phyloP scores from a whole-genome alignment of 2,113 vertebrate genomes.

The Albula glossodonta region DNA sequence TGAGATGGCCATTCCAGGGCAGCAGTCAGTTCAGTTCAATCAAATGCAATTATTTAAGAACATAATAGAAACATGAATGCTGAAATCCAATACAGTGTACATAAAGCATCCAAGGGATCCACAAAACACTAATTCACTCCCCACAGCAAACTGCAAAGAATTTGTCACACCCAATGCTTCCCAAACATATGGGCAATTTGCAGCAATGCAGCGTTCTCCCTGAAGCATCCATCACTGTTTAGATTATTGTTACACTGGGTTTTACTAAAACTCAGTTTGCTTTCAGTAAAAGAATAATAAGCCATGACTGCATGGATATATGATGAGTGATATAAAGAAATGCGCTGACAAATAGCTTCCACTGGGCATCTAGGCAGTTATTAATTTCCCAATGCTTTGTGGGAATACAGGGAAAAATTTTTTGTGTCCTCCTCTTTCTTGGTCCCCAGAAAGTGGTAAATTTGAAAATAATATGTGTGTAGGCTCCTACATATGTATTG shows the following conservation, averaged over 20 bases:
- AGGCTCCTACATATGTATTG: slow-evolving; percentile 5
- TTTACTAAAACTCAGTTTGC: background rate
- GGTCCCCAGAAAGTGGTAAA: background rate
- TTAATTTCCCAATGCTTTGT: background rate
- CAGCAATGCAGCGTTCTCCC: background rate
- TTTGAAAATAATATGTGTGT: background rate
- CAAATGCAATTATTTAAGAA: no score
- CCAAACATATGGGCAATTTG: no score
- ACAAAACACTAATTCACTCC: no score
- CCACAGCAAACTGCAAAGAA: no score
- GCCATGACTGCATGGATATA: background rate
- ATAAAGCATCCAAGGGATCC: no score
- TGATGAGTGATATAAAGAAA: background rate
- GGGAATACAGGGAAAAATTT: background rate
- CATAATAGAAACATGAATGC: no score
- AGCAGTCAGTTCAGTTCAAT: no score
- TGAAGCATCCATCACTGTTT: background rate
- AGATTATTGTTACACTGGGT: background rate
- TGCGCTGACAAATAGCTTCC: background rate
- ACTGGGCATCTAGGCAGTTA: background rate
- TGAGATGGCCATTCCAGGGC: no score
- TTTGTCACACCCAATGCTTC: no score
- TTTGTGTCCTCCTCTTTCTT: background rate
- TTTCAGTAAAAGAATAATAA: background rate
- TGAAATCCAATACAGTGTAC: no score